Evolutionary conservation across 2,888 invertebrate species (phyloP), one percentile per base, ranked within the genome.

Genomic region (Bembecia ichneumoniformis): DNA sequence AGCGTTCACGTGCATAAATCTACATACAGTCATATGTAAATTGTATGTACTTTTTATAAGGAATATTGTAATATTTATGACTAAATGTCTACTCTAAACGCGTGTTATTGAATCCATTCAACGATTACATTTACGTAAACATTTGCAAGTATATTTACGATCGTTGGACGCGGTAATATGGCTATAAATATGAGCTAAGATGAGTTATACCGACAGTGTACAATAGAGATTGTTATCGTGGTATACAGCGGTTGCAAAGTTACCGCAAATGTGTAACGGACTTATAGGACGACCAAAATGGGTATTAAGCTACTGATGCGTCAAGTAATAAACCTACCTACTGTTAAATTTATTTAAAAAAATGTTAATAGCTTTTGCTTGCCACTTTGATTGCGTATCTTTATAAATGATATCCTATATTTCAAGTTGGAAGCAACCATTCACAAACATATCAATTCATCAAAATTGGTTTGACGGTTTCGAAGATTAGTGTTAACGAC

Each of bases 101-200:
- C 34, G 34, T 44, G 17, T 35, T 36, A 47, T 47, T 43, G 51
- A 54, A 51, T 51, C 51, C 48, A 50, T 51, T 50, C 45, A 43
- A 28, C 35, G 43, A 16, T 50, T 43, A 46, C 44, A 51, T 51
- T 54, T 51, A 50, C 51, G 53, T 48, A 54, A 52, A 52, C 52
- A 54, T 54, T 54, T 49, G 47, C 35, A 34, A 43, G 49, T 40
- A 45, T 52, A 52, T 54, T 54, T 54, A 54, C 47, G 49, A 47
- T 17, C 46, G 47, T 36, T 46, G 48, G 56, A 55, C 55, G 54
- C 56, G 57, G 58, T 62, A 63, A 62, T 57, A 53, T 58, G 52
- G 49, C 58, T 53, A 61, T 65, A 63, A 63, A 63, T 59, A 63
- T 59, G 58, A 56, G 53, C 51, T 56, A 57, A 58, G 60, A 64